Percentiles rank a stretch among this genome's conserved stretches.
These are phyloP conservation scores for Eudasyphora cyanicolor DNA, from an alignment of 2,888 invertebrate genomes.

Conservation along the genomic window DNA sequence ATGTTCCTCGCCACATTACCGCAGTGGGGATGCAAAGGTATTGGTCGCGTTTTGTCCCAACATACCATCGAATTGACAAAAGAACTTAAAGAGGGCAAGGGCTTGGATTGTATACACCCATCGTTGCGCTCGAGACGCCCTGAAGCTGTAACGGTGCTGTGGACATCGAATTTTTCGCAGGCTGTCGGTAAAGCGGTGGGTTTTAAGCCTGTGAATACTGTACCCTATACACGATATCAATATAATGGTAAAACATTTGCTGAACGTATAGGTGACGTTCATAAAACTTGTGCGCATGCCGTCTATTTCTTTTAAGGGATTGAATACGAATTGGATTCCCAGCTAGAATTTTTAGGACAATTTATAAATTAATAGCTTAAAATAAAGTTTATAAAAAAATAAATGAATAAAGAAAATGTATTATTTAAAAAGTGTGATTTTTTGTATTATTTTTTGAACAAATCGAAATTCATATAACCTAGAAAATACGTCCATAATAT, in stretches of 20 bases:
- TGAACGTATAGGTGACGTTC: conserved; percentile 81
- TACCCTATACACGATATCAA: conserved; percentile 81
- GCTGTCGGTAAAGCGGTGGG: conserved; percentile 82
- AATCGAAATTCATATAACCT: too few relatives aligned
- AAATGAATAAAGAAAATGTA: too few relatives aligned
- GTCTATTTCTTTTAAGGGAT: conserved; percentile 61
- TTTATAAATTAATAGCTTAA: too few relatives aligned
- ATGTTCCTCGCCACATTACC: conserved; percentile 85
- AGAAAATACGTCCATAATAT: too few relatives aligned
- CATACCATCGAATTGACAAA: conserved; percentile 82
- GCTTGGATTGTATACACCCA: conserved; percentile 76
- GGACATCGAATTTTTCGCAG: conserved; percentile 83
- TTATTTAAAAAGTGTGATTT: too few relatives aligned
- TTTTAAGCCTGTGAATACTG: conserved; percentile 81
- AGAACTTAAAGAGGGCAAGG: conserved; percentile 80
- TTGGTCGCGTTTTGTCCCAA: conserved; percentile 82
- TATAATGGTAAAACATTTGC: conserved; percentile 83
- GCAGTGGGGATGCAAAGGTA: conserved; percentile 81
- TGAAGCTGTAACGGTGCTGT: conserved; percentile 82
- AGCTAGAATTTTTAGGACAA: neutral
- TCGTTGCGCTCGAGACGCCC: conserved; percentile 71
- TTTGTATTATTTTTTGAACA: too few relatives aligned
- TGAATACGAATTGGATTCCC: neutral
- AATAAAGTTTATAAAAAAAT: too few relatives aligned
- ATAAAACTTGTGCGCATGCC: conserved; percentile 68